phyloP scores from a whole-genome alignment of 2,113 vertebrate genomes.

The Bombycilla garrulus region DNA sequence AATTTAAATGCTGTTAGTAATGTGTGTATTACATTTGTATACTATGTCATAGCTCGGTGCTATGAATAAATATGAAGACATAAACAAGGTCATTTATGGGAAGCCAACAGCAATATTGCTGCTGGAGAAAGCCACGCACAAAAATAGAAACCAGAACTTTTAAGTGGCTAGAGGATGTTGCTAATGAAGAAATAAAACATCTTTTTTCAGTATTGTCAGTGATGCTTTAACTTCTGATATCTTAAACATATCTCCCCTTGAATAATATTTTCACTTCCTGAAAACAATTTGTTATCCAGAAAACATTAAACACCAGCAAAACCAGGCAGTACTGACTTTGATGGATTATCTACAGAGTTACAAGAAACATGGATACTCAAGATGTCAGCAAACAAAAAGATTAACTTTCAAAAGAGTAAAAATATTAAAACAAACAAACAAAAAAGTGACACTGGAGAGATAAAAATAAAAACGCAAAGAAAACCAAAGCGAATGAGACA shows the following conservation, averaged over 20 bases:
- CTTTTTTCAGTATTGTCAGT: background rate
- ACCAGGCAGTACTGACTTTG: background rate
- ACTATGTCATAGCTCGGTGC: background rate
- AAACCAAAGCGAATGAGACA: background rate
- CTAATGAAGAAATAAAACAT: slow-evolving; percentile 41
- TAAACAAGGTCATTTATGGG: slow-evolving; percentile 50
- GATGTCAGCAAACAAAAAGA: slow-evolving; percentile 8
- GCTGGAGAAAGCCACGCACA: background rate
- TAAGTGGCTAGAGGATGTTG: background rate
- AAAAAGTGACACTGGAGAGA: background rate
- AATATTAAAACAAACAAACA: background rate
- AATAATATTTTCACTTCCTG: slow-evolving; percentile 30
- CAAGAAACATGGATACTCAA: background rate
- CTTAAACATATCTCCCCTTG: slow-evolving; percentile 5
- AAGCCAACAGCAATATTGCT: slow-evolving; percentile 15
- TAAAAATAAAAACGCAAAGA: slow-evolving; percentile 50
- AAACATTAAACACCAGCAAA: slow-evolving; percentile 13
- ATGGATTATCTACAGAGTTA: slow-evolving; percentile 5
- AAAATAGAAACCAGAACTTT: slow-evolving; percentile 11
- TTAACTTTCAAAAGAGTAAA: background rate
- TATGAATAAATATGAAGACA: slow-evolving; percentile 55
- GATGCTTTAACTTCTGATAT: slow-evolving; percentile 9
- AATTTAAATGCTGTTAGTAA: slow-evolving; percentile 26
- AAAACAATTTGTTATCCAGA: slow-evolving; percentile 28
- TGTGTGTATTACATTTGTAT: slow-evolving; percentile 1